phyloP scores from a whole-genome alignment of 2,113 vertebrate genomes.

The Psephotus haematonotus region DNA sequence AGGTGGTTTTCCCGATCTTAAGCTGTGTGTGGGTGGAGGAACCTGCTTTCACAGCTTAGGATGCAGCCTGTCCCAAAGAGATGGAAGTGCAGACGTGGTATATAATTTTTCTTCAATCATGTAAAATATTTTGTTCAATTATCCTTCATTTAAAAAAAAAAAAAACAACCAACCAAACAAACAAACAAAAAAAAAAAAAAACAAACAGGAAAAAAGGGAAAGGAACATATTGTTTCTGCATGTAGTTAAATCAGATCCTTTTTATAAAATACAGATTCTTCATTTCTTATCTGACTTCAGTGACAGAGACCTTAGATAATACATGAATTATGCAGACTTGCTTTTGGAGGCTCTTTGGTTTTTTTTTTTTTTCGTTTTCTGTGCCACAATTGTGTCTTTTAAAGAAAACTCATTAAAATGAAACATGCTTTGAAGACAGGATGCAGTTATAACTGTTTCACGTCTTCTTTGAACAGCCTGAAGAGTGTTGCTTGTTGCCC shows the following conservation, averaged over 20 bases:
- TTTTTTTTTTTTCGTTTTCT: no score
- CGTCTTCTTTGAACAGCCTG: neutral
- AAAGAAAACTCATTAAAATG: neutral
- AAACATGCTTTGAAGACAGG: neutral
- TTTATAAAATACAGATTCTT: neutral
- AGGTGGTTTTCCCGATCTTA: rapidly evolving
- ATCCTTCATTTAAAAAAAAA: neutral
- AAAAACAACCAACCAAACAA: neutral
- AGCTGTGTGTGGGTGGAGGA: neutral
- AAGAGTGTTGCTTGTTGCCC: neutral
- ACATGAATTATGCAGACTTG: neutral
- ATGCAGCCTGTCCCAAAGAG: neutral
- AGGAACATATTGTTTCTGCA: neutral
- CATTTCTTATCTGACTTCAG: neutral
- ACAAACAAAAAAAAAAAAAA: neutral
- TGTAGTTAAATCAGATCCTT: neutral
- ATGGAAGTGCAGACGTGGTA: neutral
- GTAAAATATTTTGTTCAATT: neutral
- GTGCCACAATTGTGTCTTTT: neutral
- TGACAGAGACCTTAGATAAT: neutral
- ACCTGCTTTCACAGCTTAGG: neutral
- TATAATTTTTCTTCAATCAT: neutral
- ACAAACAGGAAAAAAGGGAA: neutral
- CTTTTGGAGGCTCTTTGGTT: rapidly evolving
- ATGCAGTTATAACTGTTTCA: neutral